A percentile compares a stretch with the other conserved stretches of the same genome.
These are phyloP conservation scores for Caenorhabditis imperialis DNA, from an alignment of 2,888 invertebrate genomes.

Conservation along the genomic window DNA sequence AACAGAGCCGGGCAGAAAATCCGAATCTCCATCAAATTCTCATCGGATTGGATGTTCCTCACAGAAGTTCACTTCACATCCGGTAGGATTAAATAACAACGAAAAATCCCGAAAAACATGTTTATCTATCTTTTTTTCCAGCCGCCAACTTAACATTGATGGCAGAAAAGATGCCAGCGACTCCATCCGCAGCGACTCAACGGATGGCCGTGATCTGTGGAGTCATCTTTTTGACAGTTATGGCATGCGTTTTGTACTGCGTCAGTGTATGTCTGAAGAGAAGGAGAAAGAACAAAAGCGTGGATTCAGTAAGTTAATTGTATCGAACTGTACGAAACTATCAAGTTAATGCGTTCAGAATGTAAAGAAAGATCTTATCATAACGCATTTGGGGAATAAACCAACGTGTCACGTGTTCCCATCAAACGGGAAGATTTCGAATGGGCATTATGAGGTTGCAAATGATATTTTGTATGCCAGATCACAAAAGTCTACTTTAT, in stretches of 20 bases:
- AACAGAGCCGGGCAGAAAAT: conserved; percentile 61
- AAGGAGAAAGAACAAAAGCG: conserved; percentile 42
- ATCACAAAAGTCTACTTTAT: conserved; percentile 49
- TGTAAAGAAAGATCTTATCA: conserved; percentile 58
- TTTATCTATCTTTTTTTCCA: neutral
- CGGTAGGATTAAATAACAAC: conserved; percentile 81
- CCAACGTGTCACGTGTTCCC: conserved; percentile 58
- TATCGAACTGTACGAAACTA: too few species aligned
- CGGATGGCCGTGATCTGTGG: conserved; percentile 32
- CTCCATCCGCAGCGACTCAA: conserved; percentile 32
- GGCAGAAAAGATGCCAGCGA: conserved; percentile 26
- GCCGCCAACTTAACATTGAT: conserved; percentile 35
- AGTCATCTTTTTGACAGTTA: conserved; percentile 42
- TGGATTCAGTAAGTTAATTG: conserved; percentile 27
- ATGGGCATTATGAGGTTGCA: conserved; percentile 39
- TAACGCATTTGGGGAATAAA: conserved; percentile 62
- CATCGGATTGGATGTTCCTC: conserved; percentile 89
- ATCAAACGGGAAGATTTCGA: conserved; percentile 31
- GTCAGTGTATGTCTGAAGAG: conserved; percentile 39
- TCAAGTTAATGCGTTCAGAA: conserved; percentile 19
- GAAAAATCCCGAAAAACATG: neutral
- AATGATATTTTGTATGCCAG: conserved; percentile 49
- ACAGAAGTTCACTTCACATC: conserved; percentile 91
- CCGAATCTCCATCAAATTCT: conserved; percentile 81
- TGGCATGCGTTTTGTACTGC: conserved; percentile 33